Percentiles rank a stretch among this genome's conserved stretches.
Conservation (phyloP, 2,113 vertebrate species). For the Oryzias javanicus region DNA sequence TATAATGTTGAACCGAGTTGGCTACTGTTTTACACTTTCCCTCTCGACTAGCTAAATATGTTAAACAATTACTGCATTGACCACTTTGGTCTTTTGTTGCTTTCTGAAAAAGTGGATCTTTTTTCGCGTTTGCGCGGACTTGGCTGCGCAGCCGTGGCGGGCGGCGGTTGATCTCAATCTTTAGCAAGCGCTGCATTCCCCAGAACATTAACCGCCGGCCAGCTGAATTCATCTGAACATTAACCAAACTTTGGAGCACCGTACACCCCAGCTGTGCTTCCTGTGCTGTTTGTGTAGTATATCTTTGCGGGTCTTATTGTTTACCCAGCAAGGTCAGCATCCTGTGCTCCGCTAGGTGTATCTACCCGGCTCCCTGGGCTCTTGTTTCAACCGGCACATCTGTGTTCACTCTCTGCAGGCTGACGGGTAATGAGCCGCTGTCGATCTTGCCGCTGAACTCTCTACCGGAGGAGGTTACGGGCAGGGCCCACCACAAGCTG, state of each 20-base stretch:
- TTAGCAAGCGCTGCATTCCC: conserved; percentile 63
- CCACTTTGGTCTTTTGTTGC: too few relatives aligned
- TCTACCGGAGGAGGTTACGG: conserved; percentile 85
- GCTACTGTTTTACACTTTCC: conserved; percentile 43
- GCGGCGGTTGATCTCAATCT: conserved; percentile 60
- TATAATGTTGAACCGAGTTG: conserved; percentile 47
- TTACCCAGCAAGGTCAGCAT: conserved; percentile 51
- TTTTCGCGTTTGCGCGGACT: conserved; percentile 29
- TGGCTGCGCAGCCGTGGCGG: conserved; percentile 33
- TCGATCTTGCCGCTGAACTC: conserved; percentile 94
- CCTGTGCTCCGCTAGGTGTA: conserved; percentile 44
- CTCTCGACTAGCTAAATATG: too few relatives aligned
- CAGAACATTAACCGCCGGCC: conserved; percentile 71
- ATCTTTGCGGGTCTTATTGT: conserved; percentile 41
- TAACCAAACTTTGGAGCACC: conserved; percentile 58
- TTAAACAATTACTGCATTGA: not conserved
- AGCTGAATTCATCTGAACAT: conserved; percentile 69
- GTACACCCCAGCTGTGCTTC: conserved; percentile 38
- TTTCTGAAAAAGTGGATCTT: conserved; percentile 13
- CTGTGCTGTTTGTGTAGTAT: conserved; percentile 51
- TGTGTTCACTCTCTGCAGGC: conserved; percentile 71
- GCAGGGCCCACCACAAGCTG: conserved; percentile 93
- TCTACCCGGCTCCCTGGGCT: conserved; percentile 7
- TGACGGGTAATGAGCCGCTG: conserved; percentile 95
- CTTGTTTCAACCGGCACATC: conserved; percentile 16